These are phyloP conservation scores for Nezara viridula DNA, from an alignment of 2,888 invertebrate genomes.

Conservation along the genomic window DNA sequence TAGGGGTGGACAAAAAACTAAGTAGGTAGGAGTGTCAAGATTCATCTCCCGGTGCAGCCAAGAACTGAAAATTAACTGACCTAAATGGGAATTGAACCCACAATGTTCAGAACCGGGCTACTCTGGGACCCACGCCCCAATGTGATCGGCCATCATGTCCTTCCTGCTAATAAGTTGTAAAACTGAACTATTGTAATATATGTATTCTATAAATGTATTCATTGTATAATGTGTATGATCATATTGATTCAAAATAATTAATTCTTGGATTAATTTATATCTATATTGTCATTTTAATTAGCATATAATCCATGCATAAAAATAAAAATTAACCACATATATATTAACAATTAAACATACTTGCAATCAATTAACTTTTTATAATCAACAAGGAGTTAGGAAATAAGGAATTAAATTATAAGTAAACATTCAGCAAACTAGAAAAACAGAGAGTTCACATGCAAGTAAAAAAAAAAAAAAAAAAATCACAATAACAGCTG, in stretches of 20 bases:
- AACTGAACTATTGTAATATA: background rate
- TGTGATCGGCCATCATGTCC: too few relatives aligned
- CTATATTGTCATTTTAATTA: background rate
- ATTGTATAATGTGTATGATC: background rate
- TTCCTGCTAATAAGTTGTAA: background rate
- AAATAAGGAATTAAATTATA: background rate
- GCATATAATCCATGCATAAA: background rate
- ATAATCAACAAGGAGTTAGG: background rate
- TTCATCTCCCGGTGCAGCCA: too few relatives aligned
- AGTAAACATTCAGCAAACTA: background rate
- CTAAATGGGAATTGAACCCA: too few relatives aligned
- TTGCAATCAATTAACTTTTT: background rate
- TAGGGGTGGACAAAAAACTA: too few relatives aligned
- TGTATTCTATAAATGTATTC: background rate
- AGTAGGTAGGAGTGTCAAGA: too few relatives aligned
- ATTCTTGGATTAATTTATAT: background rate
- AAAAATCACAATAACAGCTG: background rate
- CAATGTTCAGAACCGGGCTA: too few relatives aligned
- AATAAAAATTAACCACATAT: background rate
- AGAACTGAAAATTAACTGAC: too few relatives aligned
- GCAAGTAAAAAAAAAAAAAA: background rate
- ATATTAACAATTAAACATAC: background rate
- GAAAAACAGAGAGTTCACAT: background rate
- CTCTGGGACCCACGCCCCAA: too few relatives aligned
- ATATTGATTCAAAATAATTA: background rate